Conservation (phyloP, 2,888 invertebrate species). For the Scelioninae gen. 1 region DNA sequence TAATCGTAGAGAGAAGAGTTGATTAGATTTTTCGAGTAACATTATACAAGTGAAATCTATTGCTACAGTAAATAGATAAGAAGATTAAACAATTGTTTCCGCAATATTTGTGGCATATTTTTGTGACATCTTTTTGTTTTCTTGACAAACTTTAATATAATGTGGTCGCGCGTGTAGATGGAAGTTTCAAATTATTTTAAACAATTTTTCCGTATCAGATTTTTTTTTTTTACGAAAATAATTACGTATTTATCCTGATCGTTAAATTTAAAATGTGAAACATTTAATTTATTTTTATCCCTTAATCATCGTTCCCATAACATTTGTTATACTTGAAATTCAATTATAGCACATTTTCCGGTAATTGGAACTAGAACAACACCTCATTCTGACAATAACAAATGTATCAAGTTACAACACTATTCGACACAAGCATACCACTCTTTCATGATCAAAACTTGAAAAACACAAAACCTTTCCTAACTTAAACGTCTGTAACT, state of each 20-base stretch:
- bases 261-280: too few species aligned
- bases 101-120: slow-evolving; percentile 25
- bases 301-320: too few species aligned
- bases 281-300: too few species aligned
- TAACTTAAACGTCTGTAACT: neutral
- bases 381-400: too few species aligned
- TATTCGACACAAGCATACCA: neutral
- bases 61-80: slow-evolving; percentile 11
- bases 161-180: neutral
- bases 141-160: neutral
- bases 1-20: slow-evolving; percentile 30
- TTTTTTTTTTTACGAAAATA: neutral
- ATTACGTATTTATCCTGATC: too few species aligned
- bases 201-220: neutral
- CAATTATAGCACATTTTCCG: too few species aligned
- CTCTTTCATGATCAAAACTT: too few species aligned
- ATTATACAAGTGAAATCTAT: slow-evolving; percentile 19
- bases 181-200: neutral
- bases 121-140: slow-evolving; percentile 5
- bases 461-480: slow-evolving; percentile 4
- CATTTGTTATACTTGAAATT: too few species aligned
- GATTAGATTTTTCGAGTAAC: slow-evolving; percentile 32
- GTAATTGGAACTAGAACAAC: too few species aligned
- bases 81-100: slow-evolving; percentile 7
- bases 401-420: too few species aligned